These are phyloP conservation scores for Parazoanthus swiftii DNA, from an alignment of 92 coral and sea anemone genomes.

Conservation along the genomic window DNA sequence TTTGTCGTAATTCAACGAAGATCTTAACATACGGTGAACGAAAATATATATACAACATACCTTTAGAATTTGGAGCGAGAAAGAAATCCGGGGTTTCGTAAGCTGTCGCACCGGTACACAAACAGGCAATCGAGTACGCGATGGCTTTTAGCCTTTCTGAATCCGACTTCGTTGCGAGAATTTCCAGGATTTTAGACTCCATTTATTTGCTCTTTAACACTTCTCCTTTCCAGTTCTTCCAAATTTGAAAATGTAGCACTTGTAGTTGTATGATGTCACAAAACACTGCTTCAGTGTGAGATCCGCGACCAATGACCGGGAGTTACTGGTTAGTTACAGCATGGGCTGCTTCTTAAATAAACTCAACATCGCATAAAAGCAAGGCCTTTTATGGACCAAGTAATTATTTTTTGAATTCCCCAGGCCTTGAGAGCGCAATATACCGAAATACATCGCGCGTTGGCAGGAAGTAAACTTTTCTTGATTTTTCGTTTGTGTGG, in stretches of 20 bases:
- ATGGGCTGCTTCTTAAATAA: background rate
- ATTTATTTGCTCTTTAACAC: conserved; percentile 1
- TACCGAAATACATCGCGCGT: background rate
- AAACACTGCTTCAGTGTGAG: background rate
- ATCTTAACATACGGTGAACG: background rate
- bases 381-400: background rate
- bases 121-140: conserved; percentile 76
- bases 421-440: background rate
- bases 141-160: conserved; percentile 71
- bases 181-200: conserved; percentile 59
- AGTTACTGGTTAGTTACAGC: background rate
- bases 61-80: conserved; percentile 42
- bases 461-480: conserved; percentile 3
- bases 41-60: background rate
- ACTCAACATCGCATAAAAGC: background rate
- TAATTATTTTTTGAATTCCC: background rate
- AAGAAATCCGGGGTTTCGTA: conserved; percentile 72
- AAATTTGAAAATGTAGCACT: conserved; percentile 7
- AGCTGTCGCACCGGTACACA: conserved; percentile 77
- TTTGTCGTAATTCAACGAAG: background rate
- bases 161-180: conserved; percentile 68
- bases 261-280: conserved; percentile 3
- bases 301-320: background rate
- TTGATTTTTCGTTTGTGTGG: background rate
- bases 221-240: background rate